Base-by-base conservation (phyloP, 2,113 vertebrate genomes). In the Edolisoma coerulescens region DNA sequence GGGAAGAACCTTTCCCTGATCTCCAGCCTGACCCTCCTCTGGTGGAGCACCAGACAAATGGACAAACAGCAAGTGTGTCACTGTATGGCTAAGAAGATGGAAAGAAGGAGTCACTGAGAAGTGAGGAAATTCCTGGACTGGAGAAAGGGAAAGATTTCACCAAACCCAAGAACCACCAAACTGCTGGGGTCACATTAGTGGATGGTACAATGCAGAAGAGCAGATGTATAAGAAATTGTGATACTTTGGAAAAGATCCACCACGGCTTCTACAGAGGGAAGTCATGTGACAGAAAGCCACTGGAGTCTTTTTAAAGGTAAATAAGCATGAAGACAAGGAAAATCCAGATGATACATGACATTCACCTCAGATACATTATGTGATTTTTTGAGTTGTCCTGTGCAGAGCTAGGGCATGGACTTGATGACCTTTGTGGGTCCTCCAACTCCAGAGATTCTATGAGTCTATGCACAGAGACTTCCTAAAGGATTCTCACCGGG, bases 21-120 rank as follows among this genome's bases (percentile, higher is more conserved):
- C 1, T 2, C 18, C 27, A 73, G 8, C 15, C 12, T 37, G 3
- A 50, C 2, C 8, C 15, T 42, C 6, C 15, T 3, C 22, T 28
- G 41, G 13, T n/a, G 10, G 13, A 44, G 59, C n/a, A 77, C 16
- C n/a, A 84, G 52, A 39, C 16, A 80, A 70, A 68, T 1, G 8
- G 33, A 50, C 33, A 41, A 90, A 39, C 4, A 0, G 35, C 59
- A 78, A 69, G 23, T 9, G 16, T 33, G 52, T 69, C 45, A 57
- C 4, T 19, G 11, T 6, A 30, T 1, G 5, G 59, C 30, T 74
- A 30, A 74, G 70, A 78, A 54, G 30, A 49, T 15, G 14, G 24
- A 67, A 79, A 75, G 24, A 8, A 59, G 14, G 2, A 17, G 19
- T 41, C n/a, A 41, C 9, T 63, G 49, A 17, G 61, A 65, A 53